phyloP scores from a whole-genome alignment of 2,888 invertebrate species.

The Callinectes sapidus region DNA sequence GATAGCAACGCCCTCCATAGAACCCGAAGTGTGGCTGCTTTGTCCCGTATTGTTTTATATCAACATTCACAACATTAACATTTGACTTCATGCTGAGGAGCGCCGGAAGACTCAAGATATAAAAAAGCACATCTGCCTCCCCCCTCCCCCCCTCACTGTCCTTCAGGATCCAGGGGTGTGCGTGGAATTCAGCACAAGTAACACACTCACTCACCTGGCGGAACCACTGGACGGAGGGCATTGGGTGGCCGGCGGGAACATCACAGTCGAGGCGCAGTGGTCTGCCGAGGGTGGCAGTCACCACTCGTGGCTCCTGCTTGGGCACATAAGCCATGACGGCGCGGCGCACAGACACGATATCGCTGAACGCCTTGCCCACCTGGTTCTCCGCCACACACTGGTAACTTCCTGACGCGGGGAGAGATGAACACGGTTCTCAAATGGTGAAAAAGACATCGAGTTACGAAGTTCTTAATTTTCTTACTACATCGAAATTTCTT shows the following conservation, averaged over 20 bases:
- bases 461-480: too few relatives aligned
- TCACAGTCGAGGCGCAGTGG: conserved; percentile 66
- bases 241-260: conserved; percentile 69
- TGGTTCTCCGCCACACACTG: conserved; percentile 70
- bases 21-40: neutral
- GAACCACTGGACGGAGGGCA: conserved; percentile 70
- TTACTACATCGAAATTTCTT: too few relatives aligned
- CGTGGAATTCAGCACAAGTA: neutral
- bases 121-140: neutral
- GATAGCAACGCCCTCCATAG: neutral
- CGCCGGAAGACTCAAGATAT: neutral
- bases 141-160: neutral
- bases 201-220: conserved; percentile 60
- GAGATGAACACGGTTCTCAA: too few relatives aligned
- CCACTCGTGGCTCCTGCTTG: conserved; percentile 63
- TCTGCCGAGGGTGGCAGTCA: conserved; percentile 65
- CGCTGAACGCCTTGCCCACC: conserved; percentile 68
- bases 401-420: conserved; percentile 60
- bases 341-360: conserved; percentile 52
- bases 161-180: neutral
- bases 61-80: neutral
- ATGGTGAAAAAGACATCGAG: too few relatives aligned
- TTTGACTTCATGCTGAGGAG: neutral
- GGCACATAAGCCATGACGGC: conserved; percentile 69
- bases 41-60: neutral